These are phyloP conservation scores for Chromis chromis DNA, from an alignment of 2,797 vertebrate genomes.

Conservation along the genomic window DNA sequence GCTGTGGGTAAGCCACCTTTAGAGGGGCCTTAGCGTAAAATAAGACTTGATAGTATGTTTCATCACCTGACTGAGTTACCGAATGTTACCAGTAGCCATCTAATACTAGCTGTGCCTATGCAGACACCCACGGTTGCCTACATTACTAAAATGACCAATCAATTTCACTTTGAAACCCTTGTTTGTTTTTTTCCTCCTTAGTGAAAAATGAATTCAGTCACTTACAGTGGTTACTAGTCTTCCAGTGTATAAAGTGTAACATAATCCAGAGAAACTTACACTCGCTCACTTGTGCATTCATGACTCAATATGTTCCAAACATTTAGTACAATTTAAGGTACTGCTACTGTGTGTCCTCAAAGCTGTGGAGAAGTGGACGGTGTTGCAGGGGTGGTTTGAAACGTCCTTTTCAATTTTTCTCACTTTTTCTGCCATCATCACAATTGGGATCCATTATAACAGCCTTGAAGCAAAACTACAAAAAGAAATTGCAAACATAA, in stretches of 20 bases:
- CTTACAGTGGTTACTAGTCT: too few relatives aligned
- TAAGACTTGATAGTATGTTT: neutral
- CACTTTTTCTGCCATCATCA: neutral
- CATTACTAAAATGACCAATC: too few relatives aligned
- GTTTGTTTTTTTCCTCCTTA: too few relatives aligned
- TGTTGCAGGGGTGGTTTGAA: neutral
- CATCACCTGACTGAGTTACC: neutral
- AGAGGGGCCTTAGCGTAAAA: neutral
- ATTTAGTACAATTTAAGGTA: neutral
- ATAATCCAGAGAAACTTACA: too few relatives aligned
- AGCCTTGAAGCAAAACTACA: neutral
- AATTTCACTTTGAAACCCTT: too few relatives aligned
- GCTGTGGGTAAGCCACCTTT: neutral
- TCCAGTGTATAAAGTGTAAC: too few relatives aligned
- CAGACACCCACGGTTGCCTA: too few relatives aligned
- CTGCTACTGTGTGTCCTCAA: neutral
- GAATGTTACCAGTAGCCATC: neutral
- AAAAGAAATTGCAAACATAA: neutral
- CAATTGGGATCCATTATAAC: neutral
- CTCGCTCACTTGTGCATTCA: too few relatives aligned
- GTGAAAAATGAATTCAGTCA: too few relatives aligned
- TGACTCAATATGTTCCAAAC: too few relatives aligned
- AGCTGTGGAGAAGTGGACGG: neutral
- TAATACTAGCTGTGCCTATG: neutral
- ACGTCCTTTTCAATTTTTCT: neutral